phyloP scores from a whole-genome alignment of 2,888 invertebrate genomes.

The Cabera pusaria region DNA sequence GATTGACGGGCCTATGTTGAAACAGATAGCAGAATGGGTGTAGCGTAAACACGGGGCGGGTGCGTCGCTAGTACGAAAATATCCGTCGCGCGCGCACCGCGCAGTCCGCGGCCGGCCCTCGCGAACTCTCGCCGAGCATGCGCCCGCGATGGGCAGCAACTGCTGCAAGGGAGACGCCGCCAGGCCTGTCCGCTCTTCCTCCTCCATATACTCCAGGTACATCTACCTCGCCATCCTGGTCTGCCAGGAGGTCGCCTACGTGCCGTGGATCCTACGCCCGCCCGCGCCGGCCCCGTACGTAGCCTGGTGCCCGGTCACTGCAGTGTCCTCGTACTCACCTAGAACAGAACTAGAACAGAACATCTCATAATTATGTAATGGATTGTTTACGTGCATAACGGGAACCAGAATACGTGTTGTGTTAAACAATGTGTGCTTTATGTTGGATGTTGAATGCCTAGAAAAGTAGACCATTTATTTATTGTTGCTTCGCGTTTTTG shows the following conservation, averaged over 20 bases:
- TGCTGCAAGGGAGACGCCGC: constrained; percentile 84
- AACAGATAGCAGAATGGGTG: constrained; percentile 32
- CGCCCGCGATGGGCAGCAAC: constrained; percentile 82
- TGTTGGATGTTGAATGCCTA: constrained; percentile 20
- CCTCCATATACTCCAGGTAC: constrained; percentile 80
- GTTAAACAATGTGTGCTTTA: constrained; percentile 23
- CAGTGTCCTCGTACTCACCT: no score
- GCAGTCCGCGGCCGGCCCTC: constrained; percentile 60
- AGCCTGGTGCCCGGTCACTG: constrained; percentile 38
- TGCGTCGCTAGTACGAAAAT: constrained; percentile 66
- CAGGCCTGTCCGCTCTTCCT: constrained; percentile 67
- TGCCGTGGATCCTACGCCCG: constrained; percentile 65
- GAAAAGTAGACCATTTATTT: neutral
- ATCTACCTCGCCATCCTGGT: constrained; percentile 63
- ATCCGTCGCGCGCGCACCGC: constrained; percentile 51
- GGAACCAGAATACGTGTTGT: constrained; percentile 12
- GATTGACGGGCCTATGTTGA: constrained; percentile 33
- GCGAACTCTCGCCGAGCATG: constrained; percentile 67
- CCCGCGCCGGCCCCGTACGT: constrained; percentile 51
- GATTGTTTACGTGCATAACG: constrained; percentile 29
- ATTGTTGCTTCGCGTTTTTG: constrained; percentile 1
- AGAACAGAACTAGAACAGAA: no score
- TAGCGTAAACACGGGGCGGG: constrained; percentile 57
- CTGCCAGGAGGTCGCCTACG: constrained; percentile 59
- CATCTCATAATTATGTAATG: constrained; percentile 25